phyloP scores from a whole-genome alignment of 1,140 invertebrate genomes.

The Lasioglossum baleicum region DNA sequence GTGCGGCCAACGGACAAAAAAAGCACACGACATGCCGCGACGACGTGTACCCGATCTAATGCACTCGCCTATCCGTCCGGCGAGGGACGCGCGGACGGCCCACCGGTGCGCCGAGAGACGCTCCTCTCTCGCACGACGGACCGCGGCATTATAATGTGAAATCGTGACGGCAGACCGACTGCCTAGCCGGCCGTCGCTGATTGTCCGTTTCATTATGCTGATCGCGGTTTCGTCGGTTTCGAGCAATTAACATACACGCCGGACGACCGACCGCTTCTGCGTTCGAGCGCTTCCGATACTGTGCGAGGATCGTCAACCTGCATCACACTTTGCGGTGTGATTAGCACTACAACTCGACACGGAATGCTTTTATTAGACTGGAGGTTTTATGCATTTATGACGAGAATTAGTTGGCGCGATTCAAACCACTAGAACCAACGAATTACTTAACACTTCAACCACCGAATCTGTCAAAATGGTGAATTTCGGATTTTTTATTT shows the following conservation, averaged over 20 bases:
- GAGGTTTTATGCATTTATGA: no score
- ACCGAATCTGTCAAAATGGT: no score
- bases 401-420: no score
- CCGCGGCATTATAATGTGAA: slow-evolving; percentile 62
- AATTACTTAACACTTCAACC: no score
- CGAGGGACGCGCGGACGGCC: slow-evolving; percentile 48
- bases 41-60: slow-evolving; percentile 68
- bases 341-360: no score
- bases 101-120: slow-evolving; percentile 49
- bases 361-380: no score
- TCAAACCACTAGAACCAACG: no score
- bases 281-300: not conserved
- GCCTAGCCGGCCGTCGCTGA: slow-evolving; percentile 33
- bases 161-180: slow-evolving; percentile 53
- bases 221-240: slow-evolving; percentile 61
- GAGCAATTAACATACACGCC: slow-evolving; percentile 60
- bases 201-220: slow-evolving; percentile 66
- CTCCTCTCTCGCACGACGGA: slow-evolving; percentile 37
- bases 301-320: not conserved
- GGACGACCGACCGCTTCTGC: not conserved
- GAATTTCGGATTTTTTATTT: no score
- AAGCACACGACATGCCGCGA: slow-evolving; percentile 71
- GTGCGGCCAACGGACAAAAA: slow-evolving; percentile 62
- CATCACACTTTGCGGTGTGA: not conserved
- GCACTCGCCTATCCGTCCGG: slow-evolving; percentile 59